Conservation (phyloP, 2,113 vertebrate genomes). For the Lampris megalopsis region DNA sequence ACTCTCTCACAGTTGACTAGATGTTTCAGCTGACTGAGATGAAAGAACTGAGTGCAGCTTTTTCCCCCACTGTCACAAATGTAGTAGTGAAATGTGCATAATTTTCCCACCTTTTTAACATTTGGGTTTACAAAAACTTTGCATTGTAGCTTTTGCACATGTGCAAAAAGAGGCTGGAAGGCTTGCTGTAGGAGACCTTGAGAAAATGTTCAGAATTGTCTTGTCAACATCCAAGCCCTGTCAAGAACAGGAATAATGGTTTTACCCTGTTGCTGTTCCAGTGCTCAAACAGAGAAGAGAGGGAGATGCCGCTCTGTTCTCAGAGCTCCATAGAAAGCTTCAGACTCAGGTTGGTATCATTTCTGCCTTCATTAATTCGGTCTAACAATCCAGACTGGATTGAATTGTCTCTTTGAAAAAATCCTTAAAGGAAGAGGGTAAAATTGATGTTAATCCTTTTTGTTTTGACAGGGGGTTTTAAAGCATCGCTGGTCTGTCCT, state of each 20-base stretch:
- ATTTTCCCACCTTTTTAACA: no score
- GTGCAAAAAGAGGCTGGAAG: not conserved
- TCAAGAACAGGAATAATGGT: not conserved
- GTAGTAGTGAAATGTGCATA: no score
- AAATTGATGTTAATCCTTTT: not conserved
- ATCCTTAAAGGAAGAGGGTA: no score
- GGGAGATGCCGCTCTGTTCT: slow-evolving; percentile 92
- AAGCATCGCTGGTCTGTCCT: slow-evolving; percentile 98
- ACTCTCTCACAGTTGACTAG: no score
- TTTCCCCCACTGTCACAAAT: no score
- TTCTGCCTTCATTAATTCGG: not conserved
- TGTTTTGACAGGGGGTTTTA: slow-evolving; percentile 87
- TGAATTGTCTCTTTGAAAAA: not conserved
- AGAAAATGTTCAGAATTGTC: not conserved
- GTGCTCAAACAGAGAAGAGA: slow-evolving; percentile 94
- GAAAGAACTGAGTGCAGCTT: no score
- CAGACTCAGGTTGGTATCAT: slow-evolving; percentile 88
- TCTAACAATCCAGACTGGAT: not conserved
- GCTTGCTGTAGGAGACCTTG: not conserved
- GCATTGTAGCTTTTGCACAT: no score
- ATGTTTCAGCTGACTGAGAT: no score
- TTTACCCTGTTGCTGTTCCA: slow-evolving; percentile 66
- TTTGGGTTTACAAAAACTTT: no score
- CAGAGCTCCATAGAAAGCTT: slow-evolving; percentile 95
- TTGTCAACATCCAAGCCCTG: not conserved